These are phyloP conservation scores for Lerista edwardsae DNA, from an alignment of 2,797 vertebrate genomes.

Conservation along the genomic window DNA sequence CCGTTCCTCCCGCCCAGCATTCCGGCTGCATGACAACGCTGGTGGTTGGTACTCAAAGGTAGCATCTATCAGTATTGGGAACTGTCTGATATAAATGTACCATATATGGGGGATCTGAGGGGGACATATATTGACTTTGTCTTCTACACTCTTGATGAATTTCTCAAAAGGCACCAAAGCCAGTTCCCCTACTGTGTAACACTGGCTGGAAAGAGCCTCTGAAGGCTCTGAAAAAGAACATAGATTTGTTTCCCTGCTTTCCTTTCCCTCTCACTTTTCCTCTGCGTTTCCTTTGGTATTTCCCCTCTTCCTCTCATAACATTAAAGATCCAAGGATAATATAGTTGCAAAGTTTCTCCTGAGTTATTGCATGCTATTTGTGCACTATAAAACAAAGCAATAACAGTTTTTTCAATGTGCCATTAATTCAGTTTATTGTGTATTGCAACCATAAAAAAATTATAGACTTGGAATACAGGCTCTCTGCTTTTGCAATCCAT, in stretches of 20 bases:
- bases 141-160: not conserved
- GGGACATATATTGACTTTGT: not conserved
- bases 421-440: conserved; percentile 64
- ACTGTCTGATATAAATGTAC: not conserved
- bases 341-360: conserved; percentile 15
- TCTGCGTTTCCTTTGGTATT: conserved; percentile 25
- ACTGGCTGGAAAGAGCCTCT: not conserved
- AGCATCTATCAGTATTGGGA: not conserved
- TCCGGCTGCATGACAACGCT: too few relatives aligned
- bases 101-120: not conserved
- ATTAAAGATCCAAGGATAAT: conserved; percentile 12
- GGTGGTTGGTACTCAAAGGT: too few relatives aligned
- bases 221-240: not conserved
- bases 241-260: not conserved
- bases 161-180: not conserved
- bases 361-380: conserved; percentile 26
- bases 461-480: conserved; percentile 39
- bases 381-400: conserved; percentile 18
- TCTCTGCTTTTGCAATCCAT: conserved; percentile 29
- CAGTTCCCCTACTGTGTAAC: not conserved
- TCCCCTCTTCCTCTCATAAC: not conserved
- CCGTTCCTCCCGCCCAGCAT: too few relatives aligned
- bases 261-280: conserved; percentile 4
- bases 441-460: conserved; percentile 49
- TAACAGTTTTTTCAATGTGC: conserved; percentile 48